Evolutionary conservation across 2,113 vertebrate species (phyloP), one percentile per base, ranked within the genome.

Genomic region (Cyanistes caeruleus): DNA sequence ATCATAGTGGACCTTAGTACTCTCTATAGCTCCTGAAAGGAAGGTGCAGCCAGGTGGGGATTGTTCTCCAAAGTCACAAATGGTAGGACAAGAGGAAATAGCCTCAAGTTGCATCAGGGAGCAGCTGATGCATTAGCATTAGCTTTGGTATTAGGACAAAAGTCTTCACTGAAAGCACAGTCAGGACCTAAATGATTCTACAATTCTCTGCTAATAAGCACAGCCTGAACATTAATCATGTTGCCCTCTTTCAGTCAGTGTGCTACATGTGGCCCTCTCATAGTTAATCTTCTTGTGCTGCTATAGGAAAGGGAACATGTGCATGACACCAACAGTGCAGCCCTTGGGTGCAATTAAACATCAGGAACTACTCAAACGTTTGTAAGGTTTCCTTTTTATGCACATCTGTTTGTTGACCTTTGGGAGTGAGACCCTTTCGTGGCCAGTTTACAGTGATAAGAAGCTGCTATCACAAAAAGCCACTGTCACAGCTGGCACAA

Each of bases 351-450:
- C 62, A 76, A 84, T 79, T 84, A 94, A 89, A 82, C 96, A 95
- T 91, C 58, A 69, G 93, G 93, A 96, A 93, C 78, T 87, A 79
- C 91, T 96, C 95, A 91, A 73, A 65, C 10, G 9, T 95, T 79
- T 79, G 65, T 68, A 75, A 60, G 41, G 53, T 89, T 95, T 86
- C 90, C 76, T 90, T 95, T 96, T 90, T 37, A 80, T 55, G 63
- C 74, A 94, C 94, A 96, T 95, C 91, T 96, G 91, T 72, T 93
- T 83, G 44, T 76, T 96, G 95, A 96, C 93, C 94, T 96, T 80
- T 69, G 44, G 14, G 55, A 87, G 22, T 9, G 20, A 74, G 35
- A 84, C 78, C 37, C 62, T 94, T 95, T 76, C 7, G 0, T 93
- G 70, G 41, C 76, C 87, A 53, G 53, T 82, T 89, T 64, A 86